Evolutionary conservation across 2,113 vertebrate genomes (phyloP), one percentile per base, ranked within the genome.

Genomic region (Mionectes macconnelli): DNA sequence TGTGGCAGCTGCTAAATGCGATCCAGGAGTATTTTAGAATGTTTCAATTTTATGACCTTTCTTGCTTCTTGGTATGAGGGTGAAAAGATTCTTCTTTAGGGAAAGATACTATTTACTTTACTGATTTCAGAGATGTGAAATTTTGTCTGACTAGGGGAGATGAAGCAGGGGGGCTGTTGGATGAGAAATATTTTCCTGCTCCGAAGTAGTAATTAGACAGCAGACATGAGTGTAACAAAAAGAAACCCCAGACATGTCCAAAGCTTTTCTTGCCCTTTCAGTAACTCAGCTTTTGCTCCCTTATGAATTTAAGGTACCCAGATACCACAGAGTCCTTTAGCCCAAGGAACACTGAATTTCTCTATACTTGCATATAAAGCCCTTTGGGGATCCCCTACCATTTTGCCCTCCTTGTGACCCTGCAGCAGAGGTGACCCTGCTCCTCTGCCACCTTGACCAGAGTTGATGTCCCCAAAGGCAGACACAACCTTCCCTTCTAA

Each of bases 401-500:
- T 68, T 14, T 13, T 45, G 47, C 9, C 10, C 30, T 19, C 39
- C 24, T 78, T 39, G 49, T 12, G 45, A 63, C 14, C 13, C 27
- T 1, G 0, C 16, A 35, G 55, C 3, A 3, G 45, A 52, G 16
- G 14, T 14, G 52, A 17, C 55, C 68, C 53, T 35, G 52, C n/a
- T 80, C 16, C 59, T 0, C 1, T 44, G 27, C 28, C 55, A 70
- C 27, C 16, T 37, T 1, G 2, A 4, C 39, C 3, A 1, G 2
- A 1, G 50, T 5, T 39, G 33, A 42, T 67, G 42, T 55, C 14
- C 52, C 55, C 53, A 59, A 0, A 59, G 17, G 14, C 12, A 72
- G 21, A 33, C 56, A 67, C 25, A 12, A 35, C 16, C 84, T 35
- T 25, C 13, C 3, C 2, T 28, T 47, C 21, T 35, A 44, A 75